Evolutionary conservation across 2,797 vertebrate genomes (phyloP).

Genomic region (Cuculus canorus): DNA sequence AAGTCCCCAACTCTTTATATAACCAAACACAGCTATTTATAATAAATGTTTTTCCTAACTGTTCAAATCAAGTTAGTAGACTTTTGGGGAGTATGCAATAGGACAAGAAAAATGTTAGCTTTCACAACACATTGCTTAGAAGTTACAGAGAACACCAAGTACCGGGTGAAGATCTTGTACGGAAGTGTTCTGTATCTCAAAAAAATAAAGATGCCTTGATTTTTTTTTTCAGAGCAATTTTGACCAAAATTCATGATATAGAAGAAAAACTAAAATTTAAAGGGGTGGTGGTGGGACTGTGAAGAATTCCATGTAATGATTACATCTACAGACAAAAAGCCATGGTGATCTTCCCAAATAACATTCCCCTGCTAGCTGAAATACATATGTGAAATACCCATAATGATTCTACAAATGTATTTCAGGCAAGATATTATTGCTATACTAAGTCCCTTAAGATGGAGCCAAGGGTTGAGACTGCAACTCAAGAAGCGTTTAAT

Average conservation of each 20-base stretch:
- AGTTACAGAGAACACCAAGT: background rate
- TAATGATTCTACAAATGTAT: background rate
- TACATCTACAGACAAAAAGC: background rate
- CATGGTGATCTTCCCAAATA: background rate
- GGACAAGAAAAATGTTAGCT: background rate
- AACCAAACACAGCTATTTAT: background rate
- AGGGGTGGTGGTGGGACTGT: background rate
- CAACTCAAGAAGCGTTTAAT: conserved; percentile 1
- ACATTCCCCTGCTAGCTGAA: background rate
- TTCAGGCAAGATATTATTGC: background rate
- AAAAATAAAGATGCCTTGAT: background rate
- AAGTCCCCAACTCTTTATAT: fast-evolving
- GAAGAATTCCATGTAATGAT: background rate
- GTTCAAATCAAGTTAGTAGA: background rate
- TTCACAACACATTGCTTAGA: background rate
- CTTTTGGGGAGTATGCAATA: background rate
- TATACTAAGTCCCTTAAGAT: background rate
- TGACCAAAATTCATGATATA: background rate
- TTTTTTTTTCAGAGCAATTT: background rate
- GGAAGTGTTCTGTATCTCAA: background rate
- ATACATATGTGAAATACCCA: background rate
- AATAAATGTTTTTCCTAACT: background rate
- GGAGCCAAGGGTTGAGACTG: background rate
- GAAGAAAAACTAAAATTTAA: background rate
- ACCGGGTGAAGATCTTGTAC: background rate